Conservation (phyloP, 92 coral and sea anemone genomes). For the Bergia puertoricense region DNA sequence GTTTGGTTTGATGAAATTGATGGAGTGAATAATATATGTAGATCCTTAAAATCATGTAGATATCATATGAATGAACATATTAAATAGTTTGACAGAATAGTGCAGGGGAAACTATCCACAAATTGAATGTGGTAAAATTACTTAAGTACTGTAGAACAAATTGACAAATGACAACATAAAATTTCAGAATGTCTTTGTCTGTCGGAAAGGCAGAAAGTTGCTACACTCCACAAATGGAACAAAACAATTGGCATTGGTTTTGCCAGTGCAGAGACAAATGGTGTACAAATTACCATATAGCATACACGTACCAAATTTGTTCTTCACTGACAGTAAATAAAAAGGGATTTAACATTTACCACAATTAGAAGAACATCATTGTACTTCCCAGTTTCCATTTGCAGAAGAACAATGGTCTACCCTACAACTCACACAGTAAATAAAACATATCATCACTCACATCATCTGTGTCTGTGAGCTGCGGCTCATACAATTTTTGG, state of each 20-base stretch:
- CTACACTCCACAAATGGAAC: background rate
- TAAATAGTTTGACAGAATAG: too few relatives aligned
- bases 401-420: conserved; percentile 31
- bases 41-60: background rate
- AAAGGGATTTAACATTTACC: background rate
- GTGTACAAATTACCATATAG: too few relatives aligned
- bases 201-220: background rate
- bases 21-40: background rate
- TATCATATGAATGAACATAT: too few relatives aligned
- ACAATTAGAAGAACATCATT: background rate
- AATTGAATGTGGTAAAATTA: too few relatives aligned
- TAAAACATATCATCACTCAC: conserved; percentile 45
- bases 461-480: conserved; percentile 47
- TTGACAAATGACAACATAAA: too few relatives aligned
- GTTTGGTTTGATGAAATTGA: background rate
- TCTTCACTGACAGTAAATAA: background rate
- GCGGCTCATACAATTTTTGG: conserved; percentile 40
- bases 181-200: too few relatives aligned
- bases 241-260: background rate
- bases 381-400: conserved; percentile 9
- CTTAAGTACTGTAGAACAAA: too few relatives aligned
- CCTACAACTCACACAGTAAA: conserved; percentile 39
- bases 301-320: too few relatives aligned
- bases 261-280: too few relatives aligned
- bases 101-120: too few relatives aligned